phyloP scores from a whole-genome alignment of 2,113 vertebrate species.

The Rhea americana region DNA sequence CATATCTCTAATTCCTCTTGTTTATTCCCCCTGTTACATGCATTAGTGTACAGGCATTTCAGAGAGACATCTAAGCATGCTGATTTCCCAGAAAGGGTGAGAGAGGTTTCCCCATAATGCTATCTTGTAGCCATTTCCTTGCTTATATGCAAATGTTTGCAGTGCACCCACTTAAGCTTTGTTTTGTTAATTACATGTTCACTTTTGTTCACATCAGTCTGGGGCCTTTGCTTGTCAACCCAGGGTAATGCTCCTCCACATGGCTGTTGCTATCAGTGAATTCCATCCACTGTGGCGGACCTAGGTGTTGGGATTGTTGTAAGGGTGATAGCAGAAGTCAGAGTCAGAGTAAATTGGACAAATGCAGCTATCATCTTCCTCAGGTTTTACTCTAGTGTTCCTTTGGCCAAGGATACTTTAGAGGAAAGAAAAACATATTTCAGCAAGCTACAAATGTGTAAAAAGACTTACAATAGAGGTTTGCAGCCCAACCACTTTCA shows the following conservation, averaged over 20 bases:
- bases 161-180: background rate
- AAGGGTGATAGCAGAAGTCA: background rate
- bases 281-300: background rate
- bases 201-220: background rate
- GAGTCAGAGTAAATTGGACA: fast-evolving
- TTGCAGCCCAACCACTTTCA: background rate
- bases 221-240: background rate
- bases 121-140: background rate
- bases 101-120: background rate
- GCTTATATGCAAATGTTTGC: background rate
- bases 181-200: background rate
- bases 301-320: background rate
- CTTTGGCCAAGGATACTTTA: background rate
- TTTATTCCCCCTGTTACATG: background rate
- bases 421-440: background rate
- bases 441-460: background rate
- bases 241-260: background rate
- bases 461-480: background rate
- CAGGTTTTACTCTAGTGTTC: background rate
- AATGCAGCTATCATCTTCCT: background rate
- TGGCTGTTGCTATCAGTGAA: too few relatives aligned
- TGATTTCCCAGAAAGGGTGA: background rate
- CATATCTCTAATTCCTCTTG: background rate
- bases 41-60: background rate
- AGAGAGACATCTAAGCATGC: background rate